phyloP scores from a whole-genome alignment of 1,140 invertebrate genomes.

The Palaemon carinicauda region DNA sequence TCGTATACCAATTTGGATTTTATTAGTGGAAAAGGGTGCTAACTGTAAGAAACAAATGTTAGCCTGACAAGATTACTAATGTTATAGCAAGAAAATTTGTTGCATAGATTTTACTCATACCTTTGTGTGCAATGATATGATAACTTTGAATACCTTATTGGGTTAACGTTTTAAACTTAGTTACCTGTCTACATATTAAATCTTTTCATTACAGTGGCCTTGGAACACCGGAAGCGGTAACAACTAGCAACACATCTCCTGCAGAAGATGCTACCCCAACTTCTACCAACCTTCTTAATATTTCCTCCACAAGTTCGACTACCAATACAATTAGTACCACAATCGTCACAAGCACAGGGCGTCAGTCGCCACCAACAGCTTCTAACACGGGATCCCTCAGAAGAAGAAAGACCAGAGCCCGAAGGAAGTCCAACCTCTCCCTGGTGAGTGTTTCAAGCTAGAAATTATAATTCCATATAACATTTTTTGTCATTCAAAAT shows the following conservation, averaged over 20 bases:
- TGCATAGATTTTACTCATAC: no score
- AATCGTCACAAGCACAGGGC: not conserved
- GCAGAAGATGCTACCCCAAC: not conserved
- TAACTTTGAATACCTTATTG: no score
- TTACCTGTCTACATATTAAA: no score
- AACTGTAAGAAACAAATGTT: no score
- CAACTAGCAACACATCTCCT: not conserved
- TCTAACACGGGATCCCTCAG: constrained; percentile 68
- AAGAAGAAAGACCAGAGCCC: constrained; percentile 74
- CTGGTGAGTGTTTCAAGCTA: constrained; percentile 36
- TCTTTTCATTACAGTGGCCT: no score
- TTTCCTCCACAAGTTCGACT: not conserved
- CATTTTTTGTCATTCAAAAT: no score
- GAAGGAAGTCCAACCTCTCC: constrained; percentile 67
- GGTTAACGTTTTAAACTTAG: no score
- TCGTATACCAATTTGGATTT: not conserved
- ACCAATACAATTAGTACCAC: not conserved
- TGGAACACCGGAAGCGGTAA: no score
- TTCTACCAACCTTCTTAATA: not conserved
- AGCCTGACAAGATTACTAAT: no score
- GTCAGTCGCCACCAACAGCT: not conserved
- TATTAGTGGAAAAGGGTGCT: no score
- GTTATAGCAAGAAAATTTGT: no score
- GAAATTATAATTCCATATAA: not conserved
- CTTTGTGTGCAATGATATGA: no score